Evolutionary conservation across 2,113 vertebrate species (phyloP), one percentile per base, ranked within the genome.

Genomic region (Elgaria multicarinata): DNA sequence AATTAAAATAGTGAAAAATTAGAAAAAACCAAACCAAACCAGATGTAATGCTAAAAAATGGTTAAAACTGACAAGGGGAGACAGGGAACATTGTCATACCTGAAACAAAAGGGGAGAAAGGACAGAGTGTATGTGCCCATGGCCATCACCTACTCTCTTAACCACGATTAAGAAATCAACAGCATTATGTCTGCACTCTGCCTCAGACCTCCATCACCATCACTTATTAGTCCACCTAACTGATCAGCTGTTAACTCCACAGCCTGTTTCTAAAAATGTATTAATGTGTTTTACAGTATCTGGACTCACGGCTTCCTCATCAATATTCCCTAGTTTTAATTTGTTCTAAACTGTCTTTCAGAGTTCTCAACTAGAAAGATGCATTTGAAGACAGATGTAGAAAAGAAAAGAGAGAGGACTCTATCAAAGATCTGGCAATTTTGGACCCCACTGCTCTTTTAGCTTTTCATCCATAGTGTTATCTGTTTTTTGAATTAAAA

Each of bases 341-440:
- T 94, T 67, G 33, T 90, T 92, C 46, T 91, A 67, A 64, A 71
- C 42, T 62, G 44, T 12, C 26, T 83, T 76, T 44, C 39, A 76
- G 71, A 83, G 10, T 39, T 31, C 42, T 81, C 20, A 81, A 81
- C 9, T 81, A 88, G 10, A 88, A 67, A 81, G 14, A 72, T 58
- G 7, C 83, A 39, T 85, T 13, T 42, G 12, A 85, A 50, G 44
- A 46, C 31, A 87, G 75, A 39, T 36, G 33, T 20, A 13, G 86
- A 67, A 79, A 66, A 26, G 28, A 53, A 16, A 26, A 76, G 4
- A 39, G 20, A 31, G n/a, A 71, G 58, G 50, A 42, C 6, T 53
- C 6, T 26, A 18, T 18, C 77, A 83, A 83, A 24, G 13, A 31
- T 50, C 55, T 89, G 53, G 36, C 62, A 74, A 72, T 64, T 74